phyloP scores from a whole-genome alignment of 1,140 invertebrate species.

The Ceratina japonica region DNA sequence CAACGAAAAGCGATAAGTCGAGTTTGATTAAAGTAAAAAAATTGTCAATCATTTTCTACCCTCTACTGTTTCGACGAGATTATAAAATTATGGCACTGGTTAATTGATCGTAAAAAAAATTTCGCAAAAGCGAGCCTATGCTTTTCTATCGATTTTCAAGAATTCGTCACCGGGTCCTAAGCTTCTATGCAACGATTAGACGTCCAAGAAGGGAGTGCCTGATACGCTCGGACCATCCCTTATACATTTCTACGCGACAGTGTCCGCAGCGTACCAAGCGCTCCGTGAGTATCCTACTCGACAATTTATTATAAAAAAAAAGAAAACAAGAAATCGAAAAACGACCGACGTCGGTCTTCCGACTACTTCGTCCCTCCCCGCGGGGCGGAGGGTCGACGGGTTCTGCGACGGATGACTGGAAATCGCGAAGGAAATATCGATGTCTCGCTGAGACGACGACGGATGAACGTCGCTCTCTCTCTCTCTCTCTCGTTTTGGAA shows the following conservation, averaged over 20 bases:
- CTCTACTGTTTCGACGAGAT: background rate
- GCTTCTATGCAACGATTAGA: constrained; percentile 19
- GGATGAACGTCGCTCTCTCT: no score
- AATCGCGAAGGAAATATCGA: background rate
- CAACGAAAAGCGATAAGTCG: background rate
- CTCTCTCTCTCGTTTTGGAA: no score
- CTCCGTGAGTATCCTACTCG: background rate
- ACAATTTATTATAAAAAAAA: background rate
- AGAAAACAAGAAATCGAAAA: background rate
- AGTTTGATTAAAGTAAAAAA: background rate
- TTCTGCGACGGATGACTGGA: no score
- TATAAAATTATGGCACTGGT: constrained; percentile 32
- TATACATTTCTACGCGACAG: background rate
- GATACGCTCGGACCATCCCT: background rate
- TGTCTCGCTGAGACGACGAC: background rate
- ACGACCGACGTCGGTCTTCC: background rate
- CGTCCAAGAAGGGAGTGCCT: constrained; percentile 12
- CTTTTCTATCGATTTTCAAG: background rate
- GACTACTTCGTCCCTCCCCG: background rate
- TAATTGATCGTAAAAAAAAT: background rate
- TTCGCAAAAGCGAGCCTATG: background rate
- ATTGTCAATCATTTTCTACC: background rate
- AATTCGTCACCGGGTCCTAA: background rate
- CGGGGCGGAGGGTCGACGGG: no score
- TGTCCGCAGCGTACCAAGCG: background rate